A percentile compares a stretch with the other conserved stretches of the same genome.
Evolutionary conservation across 2,888 invertebrate genomes (phyloP).

Genomic region (Actias luna): DNA sequence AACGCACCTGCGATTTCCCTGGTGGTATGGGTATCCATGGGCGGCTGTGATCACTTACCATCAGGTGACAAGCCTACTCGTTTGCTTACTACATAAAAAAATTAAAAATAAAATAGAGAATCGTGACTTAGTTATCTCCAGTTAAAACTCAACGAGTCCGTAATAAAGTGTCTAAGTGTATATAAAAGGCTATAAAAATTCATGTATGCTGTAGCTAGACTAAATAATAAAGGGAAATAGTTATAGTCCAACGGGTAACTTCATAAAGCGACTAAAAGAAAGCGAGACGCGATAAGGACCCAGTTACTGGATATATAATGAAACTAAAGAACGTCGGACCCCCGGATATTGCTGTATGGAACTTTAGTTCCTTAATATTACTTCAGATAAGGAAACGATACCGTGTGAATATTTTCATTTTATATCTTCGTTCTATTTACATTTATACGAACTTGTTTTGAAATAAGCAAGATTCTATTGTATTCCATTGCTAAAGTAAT

Average conservation of each 20-base stretch:
- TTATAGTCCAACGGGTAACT: conserved; percentile 34
- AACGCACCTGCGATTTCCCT: too few species aligned
- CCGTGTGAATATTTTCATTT: conserved; percentile 11
- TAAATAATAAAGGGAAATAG: conserved; percentile 23
- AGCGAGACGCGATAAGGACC: conserved; percentile 47
- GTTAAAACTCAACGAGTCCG: neutral
- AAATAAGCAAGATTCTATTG: neutral
- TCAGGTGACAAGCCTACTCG: too few species aligned
- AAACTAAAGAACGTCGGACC: conserved; percentile 40
- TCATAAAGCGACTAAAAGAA: conserved; percentile 40
- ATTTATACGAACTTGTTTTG: neutral
- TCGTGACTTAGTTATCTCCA: neutral
- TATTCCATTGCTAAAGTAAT: neutral
- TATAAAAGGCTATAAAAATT: neutral
- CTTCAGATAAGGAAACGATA: conserved; percentile 13
- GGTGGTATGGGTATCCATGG: too few species aligned
- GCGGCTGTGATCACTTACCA: too few species aligned
- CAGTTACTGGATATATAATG: conserved; percentile 39
- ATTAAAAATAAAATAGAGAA: neutral
- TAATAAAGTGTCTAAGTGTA: neutral
- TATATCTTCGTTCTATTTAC: conserved; percentile 1
- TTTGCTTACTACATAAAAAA: too few species aligned
- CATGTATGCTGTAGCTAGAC: neutral
- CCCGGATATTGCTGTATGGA: conserved; percentile 21
- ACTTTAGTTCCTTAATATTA: conserved; percentile 20